These are phyloP conservation scores for Urocynchramus pylzowi DNA, from an alignment of 2,113 vertebrate genomes.

Conservation along the genomic window DNA sequence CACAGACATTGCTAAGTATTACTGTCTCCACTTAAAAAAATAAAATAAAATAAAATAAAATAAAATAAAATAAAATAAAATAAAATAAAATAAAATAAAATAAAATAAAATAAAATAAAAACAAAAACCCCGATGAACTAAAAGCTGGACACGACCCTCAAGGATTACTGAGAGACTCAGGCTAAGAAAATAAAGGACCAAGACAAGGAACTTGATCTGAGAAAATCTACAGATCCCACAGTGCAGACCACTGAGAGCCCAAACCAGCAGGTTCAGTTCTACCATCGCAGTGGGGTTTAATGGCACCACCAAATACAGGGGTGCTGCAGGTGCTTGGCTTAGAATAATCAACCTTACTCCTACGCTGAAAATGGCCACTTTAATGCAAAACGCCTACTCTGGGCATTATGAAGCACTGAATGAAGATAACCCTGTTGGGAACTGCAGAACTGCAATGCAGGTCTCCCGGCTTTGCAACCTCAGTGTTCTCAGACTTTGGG, in stretches of 20 bases:
- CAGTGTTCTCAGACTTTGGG: fast-evolving
- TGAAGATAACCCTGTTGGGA: fast-evolving
- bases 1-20: background rate
- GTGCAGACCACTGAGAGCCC: fast-evolving
- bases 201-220: fast-evolving
- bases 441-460: fast-evolving
- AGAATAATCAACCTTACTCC: fast-evolving
- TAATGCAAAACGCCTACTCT: fast-evolving
- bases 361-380: fast-evolving
- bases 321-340: too few relatives aligned
- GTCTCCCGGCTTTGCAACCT: fast-evolving
- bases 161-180: background rate
- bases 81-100: background rate
- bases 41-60: background rate
- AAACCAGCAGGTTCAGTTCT: background rate
- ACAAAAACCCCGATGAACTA: too few relatives aligned
- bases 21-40: background rate
- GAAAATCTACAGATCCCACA: background rate
- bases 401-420: fast-evolving
- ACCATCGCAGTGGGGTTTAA: fast-evolving
- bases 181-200: background rate
- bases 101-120: background rate
- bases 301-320: fast-evolving
- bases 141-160: background rate
- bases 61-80: background rate